Base-by-base conservation (phyloP, 2,888 invertebrate genomes). In the Spisula subtruncata region DNA sequence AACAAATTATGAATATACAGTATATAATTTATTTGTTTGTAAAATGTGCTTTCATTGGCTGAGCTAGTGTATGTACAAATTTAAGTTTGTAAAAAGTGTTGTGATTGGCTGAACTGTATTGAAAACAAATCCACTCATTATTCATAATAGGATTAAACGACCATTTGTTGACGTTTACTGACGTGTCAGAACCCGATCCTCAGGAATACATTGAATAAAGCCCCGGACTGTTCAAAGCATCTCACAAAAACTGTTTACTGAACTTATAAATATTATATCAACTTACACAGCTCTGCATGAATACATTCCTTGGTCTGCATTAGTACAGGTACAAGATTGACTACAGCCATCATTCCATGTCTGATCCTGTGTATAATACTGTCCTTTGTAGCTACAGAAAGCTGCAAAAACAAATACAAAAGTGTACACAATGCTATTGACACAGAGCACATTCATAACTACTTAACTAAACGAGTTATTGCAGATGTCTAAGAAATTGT, bases 331-430 rank as follows among this genome's bases (percentile, higher is more conserved):
- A 90, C 95, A 94, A 29, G 91, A 89, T 87, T 93, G 92, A 41
- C 91, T 91, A 82, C 95, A 95, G 1, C 94, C 94, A 90, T 94
- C 95, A 81, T 93, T 93, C 95, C 95, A 95, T 10, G 87, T 87
- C 48, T 94, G 92, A 66, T 92, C 94, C 29, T 94, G 94, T 29
- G 79, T 71, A 85, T 94, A 94, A 18, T 89, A 89, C 14, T 89
- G 86, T 6, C 93, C 93, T 82, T 93, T 93, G 92, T 93, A 94
- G 41, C 87, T 84, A 88, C 94, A 93, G 91, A 91, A 91, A 71
- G 90, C 94, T 94, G 89, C 25, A 91, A 93, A 12, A 48, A 29
- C 46, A 35, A 75, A 79, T 14, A 41, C 14, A 81, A 46, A 81
- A 5, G 4, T 56, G n/a, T 56, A 56, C 2, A 20, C 56, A 6